Evolutionary conservation across 2,113 vertebrate genomes (phyloP).

Genomic region (Lagopus muta): DNA sequence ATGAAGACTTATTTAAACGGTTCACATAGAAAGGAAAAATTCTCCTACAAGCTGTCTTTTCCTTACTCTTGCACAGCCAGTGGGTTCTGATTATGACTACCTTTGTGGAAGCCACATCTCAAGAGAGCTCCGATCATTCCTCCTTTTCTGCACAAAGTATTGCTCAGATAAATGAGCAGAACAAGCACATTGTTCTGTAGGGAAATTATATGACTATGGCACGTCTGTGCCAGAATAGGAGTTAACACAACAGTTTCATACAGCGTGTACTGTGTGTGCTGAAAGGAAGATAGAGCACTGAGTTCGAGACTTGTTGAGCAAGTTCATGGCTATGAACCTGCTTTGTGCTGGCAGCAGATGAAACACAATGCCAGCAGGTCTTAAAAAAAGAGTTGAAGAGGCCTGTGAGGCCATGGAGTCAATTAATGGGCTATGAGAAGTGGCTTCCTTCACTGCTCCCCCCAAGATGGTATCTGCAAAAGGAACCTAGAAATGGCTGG

Average conservation of each 20-base stretch:
- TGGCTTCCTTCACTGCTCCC: background rate
- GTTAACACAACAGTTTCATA: background rate
- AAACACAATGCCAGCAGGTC: background rate
- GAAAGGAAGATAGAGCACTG: background rate
- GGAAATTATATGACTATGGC: background rate
- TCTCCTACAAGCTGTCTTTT: background rate
- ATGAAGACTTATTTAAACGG: constrained; percentile 41
- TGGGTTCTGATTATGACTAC: constrained; percentile 19
- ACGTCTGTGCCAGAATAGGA: background rate
- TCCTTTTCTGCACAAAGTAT: background rate
- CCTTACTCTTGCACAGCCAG: background rate
- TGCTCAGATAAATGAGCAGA: background rate
- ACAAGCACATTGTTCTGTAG: background rate
- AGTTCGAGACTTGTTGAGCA: background rate
- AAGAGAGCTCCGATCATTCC: constrained; percentile 3
- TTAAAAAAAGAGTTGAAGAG: background rate
- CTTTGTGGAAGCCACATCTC: constrained; percentile 29
- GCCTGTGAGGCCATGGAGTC: background rate
- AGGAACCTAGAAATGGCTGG: background rate
- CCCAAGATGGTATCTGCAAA: background rate
- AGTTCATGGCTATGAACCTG: background rate
- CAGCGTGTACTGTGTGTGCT: rapidly evolving
- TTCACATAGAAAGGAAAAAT: background rate
- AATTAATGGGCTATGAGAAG: background rate
- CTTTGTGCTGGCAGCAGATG: background rate